Conservation (phyloP, 2,888 invertebrate genomes). For the Penaeus monodon region DNA sequence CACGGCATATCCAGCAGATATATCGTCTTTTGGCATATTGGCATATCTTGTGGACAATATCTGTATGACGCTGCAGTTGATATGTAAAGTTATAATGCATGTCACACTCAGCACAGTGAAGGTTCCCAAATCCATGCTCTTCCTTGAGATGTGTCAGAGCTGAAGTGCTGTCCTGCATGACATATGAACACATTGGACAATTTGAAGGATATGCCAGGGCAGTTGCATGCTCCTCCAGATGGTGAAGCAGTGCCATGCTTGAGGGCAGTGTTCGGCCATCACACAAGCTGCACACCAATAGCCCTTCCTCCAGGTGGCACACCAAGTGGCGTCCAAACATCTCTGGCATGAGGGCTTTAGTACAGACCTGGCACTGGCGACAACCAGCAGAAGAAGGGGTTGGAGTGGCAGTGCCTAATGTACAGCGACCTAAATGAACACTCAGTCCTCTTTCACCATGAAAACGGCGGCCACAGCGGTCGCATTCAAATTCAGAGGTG, state of each 20-base stretch:
- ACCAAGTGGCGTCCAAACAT: constrained; percentile 64
- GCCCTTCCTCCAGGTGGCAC: constrained; percentile 61
- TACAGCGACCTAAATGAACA: constrained; percentile 60
- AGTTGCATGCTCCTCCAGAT: constrained; percentile 59
- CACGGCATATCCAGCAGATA: constrained; percentile 65
- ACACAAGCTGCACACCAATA: constrained; percentile 61
- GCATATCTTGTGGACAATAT: constrained; percentile 65
- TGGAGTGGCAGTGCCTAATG: constrained; percentile 49
- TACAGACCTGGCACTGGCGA: constrained; percentile 63
- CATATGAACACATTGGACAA: constrained; percentile 58
- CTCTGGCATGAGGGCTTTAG: constrained; percentile 56
- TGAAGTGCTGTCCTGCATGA: constrained; percentile 34
- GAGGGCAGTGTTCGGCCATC: constrained; percentile 62
- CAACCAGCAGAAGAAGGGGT: constrained; percentile 33
- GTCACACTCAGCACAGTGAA: constrained; percentile 61
- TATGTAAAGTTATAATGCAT: constrained; percentile 65
- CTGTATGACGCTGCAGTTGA: constrained; percentile 64
- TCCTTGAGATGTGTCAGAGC: constrained; percentile 64
- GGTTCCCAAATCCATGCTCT: constrained; percentile 63
- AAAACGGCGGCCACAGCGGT: constrained; percentile 62
- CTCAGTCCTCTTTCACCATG: constrained; percentile 62
- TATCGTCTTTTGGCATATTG: constrained; percentile 63
- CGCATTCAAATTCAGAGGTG: constrained; percentile 58
- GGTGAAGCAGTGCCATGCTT: constrained; percentile 60
- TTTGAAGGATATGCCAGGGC: constrained; percentile 46